Conservation (phyloP, 2,888 invertebrate genomes). For the Andrena bicolor region DNA sequence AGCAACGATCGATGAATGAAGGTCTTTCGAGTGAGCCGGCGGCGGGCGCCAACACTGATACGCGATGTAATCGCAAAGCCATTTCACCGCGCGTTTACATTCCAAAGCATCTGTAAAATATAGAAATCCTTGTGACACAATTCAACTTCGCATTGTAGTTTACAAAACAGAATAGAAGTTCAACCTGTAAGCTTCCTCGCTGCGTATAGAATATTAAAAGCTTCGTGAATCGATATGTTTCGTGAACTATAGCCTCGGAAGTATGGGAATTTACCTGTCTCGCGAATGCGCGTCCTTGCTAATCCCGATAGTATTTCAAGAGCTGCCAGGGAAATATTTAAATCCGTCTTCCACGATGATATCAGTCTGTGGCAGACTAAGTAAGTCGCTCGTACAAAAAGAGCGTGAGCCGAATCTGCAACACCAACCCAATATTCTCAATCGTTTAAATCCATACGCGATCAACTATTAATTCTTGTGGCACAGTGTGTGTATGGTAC, state of each 20-base stretch:
- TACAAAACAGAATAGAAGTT: conserved; percentile 44
- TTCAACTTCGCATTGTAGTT: conserved; percentile 15
- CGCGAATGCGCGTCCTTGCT: conserved; percentile 94
- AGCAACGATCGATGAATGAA: conserved; percentile 97
- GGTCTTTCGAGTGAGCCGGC: conserved; percentile 96
- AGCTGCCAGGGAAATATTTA: conserved; percentile 97
- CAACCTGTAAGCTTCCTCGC: conserved; percentile 87
- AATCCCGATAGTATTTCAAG: conserved; percentile 96
- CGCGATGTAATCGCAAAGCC: conserved; percentile 99
- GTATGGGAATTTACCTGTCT: conserved; percentile 89
- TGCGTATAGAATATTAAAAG: conserved; percentile 80
- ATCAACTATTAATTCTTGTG: conserved; percentile 7
- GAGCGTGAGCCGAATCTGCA: conserved; percentile 93
- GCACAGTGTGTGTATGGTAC: conserved; percentile 2
- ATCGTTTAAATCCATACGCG: neutral
- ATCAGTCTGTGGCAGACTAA: conserved; percentile 97
- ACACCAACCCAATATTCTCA: conserved; percentile 56
- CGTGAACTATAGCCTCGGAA: neutral
- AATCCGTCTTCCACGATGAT: conserved; percentile 97
- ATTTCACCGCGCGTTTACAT: conserved; percentile 97
- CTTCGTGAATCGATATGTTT: conserved; percentile 22
- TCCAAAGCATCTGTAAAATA: conserved; percentile 91
- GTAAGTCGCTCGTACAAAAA: conserved; percentile 97
- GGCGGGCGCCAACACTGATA: conserved; percentile 98
- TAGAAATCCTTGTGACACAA: conserved; percentile 9